Evolutionary conservation across 1,140 invertebrate species (phyloP).

Genomic region (Drosophila dunni): DNA sequence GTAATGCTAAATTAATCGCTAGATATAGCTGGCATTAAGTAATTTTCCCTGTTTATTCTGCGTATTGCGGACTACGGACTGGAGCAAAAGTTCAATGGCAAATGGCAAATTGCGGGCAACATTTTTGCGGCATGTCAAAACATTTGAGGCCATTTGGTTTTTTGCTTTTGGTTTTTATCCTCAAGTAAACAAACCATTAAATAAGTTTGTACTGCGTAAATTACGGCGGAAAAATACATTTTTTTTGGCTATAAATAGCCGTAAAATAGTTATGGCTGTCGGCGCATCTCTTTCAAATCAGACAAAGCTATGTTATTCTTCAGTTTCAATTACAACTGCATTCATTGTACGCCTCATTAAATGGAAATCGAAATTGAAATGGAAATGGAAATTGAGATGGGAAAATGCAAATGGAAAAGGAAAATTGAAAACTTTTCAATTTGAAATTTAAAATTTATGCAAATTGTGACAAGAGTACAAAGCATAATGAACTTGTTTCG

Average conservation of each 20-base stretch:
- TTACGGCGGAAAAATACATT: slow-evolving; percentile 31
- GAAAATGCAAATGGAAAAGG: background rate
- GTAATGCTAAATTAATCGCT: slow-evolving; percentile 18
- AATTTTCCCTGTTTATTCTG: slow-evolving; percentile 17
- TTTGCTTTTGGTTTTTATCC: slow-evolving; percentile 6
- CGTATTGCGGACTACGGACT: slow-evolving; percentile 3
- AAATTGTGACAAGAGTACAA: slow-evolving; percentile 11
- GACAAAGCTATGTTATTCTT: slow-evolving; percentile 47
- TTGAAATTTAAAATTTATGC: slow-evolving; percentile 27
- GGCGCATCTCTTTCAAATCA: slow-evolving; percentile 10
- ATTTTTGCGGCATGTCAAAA: slow-evolving; percentile 49
- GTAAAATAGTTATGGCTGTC: slow-evolving; percentile 35
- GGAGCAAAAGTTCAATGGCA: slow-evolving; percentile 42
- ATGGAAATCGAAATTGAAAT: background rate
- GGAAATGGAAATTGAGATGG: slow-evolving; percentile 21
- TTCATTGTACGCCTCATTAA: slow-evolving; percentile 30
- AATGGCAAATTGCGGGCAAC: slow-evolving; percentile 17
- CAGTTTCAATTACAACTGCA: slow-evolving; percentile 23
- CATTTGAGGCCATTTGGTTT: slow-evolving; percentile 50
- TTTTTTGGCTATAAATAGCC: slow-evolving; percentile 30
- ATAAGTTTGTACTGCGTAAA: slow-evolving; percentile 45
- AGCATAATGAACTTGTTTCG: slow-evolving; percentile 36
- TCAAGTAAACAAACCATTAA: slow-evolving; percentile 54
- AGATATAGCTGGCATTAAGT: background rate
- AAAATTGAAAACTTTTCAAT: slow-evolving; percentile 33